Evolutionary conservation across 1,140 invertebrate genomes (phyloP), one percentile per base, ranked within the genome.

Genomic region (Drosophila cardini): DNA sequence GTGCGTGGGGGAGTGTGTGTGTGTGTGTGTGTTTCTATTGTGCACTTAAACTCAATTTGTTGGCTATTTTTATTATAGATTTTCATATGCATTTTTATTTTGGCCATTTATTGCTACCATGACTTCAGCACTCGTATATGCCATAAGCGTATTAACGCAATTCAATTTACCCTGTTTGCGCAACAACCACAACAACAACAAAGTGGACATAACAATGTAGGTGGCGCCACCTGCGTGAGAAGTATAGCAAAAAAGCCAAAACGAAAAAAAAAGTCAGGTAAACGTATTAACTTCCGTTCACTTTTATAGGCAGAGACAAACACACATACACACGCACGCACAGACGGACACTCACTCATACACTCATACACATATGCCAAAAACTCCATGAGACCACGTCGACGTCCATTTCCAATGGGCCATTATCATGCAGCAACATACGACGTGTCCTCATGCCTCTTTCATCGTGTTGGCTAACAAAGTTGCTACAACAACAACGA

Each of bases 251-350:
- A 57, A 69, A 67, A 52, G 48, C 21, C 21, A 26, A 3, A 26
- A 26, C 21, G 21, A 26, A 26, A 26, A 77, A 69, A 57, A 69
- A 62, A 52, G 48, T 36, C 58, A 76, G 78, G 79, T 86, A 86
- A 86, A 86, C 82, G 84, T 87, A 86, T 87, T 87, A 89, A 87
- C 83, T 87, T 87, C 83, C 83, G 84, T 83, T 86, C 79, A 78
- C 83, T 86, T 86, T 86, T 86, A 87, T 86, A 76, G 84, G 72
- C 72, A 46, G 62, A 71, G 34, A 46, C 72, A 76, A 72, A 76
- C 75, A 64, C 32, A 76, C 63, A 53, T 32, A 65, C 15, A 40
- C 42, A 16, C 26, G 57, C 32, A 57, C 50, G 45, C 43, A 32
- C 50, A 43, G 48, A 42, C 60, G 56, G 43, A 71, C 9, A 50